Base-by-base conservation (phyloP, 2,888 invertebrate genomes). In the Troglohyphantes excavatus region DNA sequence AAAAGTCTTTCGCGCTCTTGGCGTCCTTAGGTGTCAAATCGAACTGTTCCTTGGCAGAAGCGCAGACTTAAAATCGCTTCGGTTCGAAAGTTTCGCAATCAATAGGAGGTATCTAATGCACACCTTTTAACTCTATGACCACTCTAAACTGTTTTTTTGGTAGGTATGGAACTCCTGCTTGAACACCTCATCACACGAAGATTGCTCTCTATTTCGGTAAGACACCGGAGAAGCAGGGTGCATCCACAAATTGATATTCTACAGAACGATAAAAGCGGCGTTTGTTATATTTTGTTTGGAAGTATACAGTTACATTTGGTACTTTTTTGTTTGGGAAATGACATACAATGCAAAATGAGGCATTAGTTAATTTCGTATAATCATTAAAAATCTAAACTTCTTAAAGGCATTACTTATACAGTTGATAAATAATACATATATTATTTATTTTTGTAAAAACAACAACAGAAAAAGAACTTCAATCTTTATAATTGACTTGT, bases 91-190 rank as follows among this genome's bases (percentile, higher is more conserved):
- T 68, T 70, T 79, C 72, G 73, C 70, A 79, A 72, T 87, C 70
- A 79, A 76, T 86, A 86, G 79, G 27, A 72, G 65, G 70, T 79
- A 61, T 81, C 72, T 87, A 87, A 87, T 86, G 79, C 33, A 68
- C 65, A 46, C 87, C 87, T 87, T 81, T 87, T 87, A 87, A 79
- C 87, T 87, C 87, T 79, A 87, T 79, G 73, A 65, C 87, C 73
- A 87, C 78, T 87, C 79, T 61, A 76, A 79, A 87, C 79, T 73
- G 72, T 67, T 85, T 85, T 87, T 43, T 19, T 26, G 76, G 53
- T 63, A 75, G 85, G 78, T n/a, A 65, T 43, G 75, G 75, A 75
- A 23, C 75, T 67, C 73, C 63, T 70, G 67, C 78, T 59, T 78
- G 68, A 86, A 78, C 86, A 79, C 87, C 87, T 87, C 86, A 87